Evolutionary conservation across 2,113 vertebrate species (phyloP), one percentile per base, ranked within the genome.

Genomic region (Oceanodroma tethys): DNA sequence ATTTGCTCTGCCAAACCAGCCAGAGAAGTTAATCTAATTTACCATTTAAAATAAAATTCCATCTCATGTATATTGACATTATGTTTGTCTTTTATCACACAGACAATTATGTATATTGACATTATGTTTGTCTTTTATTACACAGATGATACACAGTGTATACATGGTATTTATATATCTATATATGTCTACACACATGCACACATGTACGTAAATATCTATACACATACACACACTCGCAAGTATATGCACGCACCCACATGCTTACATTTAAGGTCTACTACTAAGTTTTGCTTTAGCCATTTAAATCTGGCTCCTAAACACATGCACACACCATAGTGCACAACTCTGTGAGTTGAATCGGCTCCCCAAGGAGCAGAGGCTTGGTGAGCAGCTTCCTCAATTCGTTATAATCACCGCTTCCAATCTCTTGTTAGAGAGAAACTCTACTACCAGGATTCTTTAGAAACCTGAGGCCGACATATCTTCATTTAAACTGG

Each of bases 331-430:
- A 53, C 15, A 8, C 36, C 1, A 4, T 13, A 71, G 81, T 26
- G 30, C 59, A 42, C 72, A 45, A 86, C 56, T 32, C 36, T 15
- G 45, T 16, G 58, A 42, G 43, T 67, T 56, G 89, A 91, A 75
- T 80, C 65, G 45, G 60, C 73, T 87, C 91, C 75, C 89, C 21
- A 9, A 81, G 93, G 86, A 95, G 81, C 76, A 87, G 60, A 75
- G 55, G 20, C 65, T 92, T 71, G 86, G 73, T 34, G 13, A 2
- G 3, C n/a, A 0, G 3, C 78, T 84, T 63, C 68, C 20, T 36
- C 34, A 40, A 47, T 67, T 96, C 73, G 27, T 89, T 75, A 63
- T 15, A 89, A 81, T 89, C 66, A 34, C 75, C 1, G 3, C 47
- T 73, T 89, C 85, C 52, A 34, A 68, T 30, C 89, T 93, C 81